Percentiles rank a stretch among this genome's conserved stretches.
Evolutionary conservation across 2,888 invertebrate species (phyloP).

Genomic region (Barypeithes pellucidus): DNA sequence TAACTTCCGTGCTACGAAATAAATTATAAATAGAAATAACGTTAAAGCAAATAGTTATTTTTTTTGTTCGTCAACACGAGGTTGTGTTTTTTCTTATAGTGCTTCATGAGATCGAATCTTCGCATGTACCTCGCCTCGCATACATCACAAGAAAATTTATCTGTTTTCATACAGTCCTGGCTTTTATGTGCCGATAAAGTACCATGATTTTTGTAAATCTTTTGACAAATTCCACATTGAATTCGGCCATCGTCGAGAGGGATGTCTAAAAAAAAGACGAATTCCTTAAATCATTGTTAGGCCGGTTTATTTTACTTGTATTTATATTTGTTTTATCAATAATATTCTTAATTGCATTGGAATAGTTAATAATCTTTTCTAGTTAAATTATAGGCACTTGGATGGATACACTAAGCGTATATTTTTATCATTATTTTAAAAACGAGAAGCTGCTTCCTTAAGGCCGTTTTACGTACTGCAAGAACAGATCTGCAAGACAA

Average conservation of each 20-base stretch:
- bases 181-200: constrained; percentile 48
- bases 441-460: no score
- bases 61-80: background rate
- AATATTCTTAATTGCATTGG: no score
- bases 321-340: no score
- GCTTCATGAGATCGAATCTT: constrained; percentile 24
- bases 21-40: background rate
- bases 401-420: no score
- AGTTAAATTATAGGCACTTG: no score
- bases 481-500: no score
- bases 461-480: no score
- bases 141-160: constrained; percentile 24
- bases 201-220: constrained; percentile 55
- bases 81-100: constrained; percentile 8
- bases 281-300: no score
- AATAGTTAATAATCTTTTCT: no score
- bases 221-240: constrained; percentile 50
- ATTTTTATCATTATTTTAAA: no score
- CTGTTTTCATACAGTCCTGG: constrained; percentile 43
- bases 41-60: background rate
- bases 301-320: no score
- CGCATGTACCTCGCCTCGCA: background rate
- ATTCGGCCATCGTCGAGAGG: constrained; percentile 2
- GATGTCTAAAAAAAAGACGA: background rate
- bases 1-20: background rate